phyloP scores from a whole-genome alignment of 2,888 invertebrate genomes.

The Ctena decussata region DNA sequence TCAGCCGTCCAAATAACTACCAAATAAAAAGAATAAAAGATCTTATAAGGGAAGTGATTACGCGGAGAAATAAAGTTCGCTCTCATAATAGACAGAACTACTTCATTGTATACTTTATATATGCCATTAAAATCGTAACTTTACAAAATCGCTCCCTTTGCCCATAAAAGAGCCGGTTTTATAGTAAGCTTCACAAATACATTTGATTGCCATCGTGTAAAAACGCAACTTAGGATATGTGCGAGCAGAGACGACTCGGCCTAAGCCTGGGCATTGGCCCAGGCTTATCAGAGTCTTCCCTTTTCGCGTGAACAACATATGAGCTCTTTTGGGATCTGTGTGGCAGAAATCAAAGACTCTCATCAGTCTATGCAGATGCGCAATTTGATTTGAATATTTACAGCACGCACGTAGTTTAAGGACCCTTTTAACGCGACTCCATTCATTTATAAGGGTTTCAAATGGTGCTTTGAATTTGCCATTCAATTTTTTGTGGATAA shows the following conservation, averaged over 20 bases:
- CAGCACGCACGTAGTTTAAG: too few species aligned
- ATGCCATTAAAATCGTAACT: constrained; percentile 6
- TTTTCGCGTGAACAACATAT: too few species aligned
- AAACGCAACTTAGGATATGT: too few species aligned
- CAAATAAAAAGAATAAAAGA: background rate
- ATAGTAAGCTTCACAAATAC: constrained; percentile 12
- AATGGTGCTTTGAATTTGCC: constrained; percentile 49
- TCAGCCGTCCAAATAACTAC: background rate
- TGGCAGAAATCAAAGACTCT: too few species aligned
- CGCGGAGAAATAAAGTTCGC: background rate
- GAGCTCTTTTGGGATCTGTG: too few species aligned
- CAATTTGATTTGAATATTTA: too few species aligned
- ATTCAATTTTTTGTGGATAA: constrained; percentile 42
- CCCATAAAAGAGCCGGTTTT: background rate
- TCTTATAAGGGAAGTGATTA: background rate
- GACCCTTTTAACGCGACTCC: too few species aligned
- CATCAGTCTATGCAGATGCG: too few species aligned
- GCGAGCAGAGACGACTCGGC: too few species aligned
- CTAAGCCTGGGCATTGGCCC: too few species aligned
- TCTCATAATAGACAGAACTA: background rate
- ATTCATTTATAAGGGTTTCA: constrained; percentile 58
- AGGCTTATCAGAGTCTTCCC: too few species aligned
- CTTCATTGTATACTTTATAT: constrained; percentile 5
- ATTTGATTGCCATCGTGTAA: too few species aligned
- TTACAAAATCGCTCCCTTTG: constrained; percentile 11